These are phyloP conservation scores for Nephrotoma guestfalica DNA, from an alignment of 2,888 invertebrate species.

Conservation along the genomic window DNA sequence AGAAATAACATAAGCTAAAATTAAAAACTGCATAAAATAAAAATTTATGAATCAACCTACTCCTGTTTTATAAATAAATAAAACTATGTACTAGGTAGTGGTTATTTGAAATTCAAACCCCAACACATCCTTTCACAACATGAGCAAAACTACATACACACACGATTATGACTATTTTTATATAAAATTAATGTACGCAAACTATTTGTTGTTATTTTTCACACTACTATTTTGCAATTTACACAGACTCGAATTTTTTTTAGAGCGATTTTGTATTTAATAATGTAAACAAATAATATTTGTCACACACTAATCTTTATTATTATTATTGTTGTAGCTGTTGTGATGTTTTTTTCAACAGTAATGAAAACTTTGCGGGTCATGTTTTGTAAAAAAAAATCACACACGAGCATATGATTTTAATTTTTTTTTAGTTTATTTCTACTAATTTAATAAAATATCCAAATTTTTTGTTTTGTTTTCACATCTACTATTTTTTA, in stretches of 20 bases:
- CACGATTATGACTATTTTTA: not conserved
- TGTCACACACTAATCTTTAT: not conserved
- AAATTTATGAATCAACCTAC: not conserved
- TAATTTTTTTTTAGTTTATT: not conserved
- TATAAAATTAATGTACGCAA: not conserved
- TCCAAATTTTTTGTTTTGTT: not conserved
- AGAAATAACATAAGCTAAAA: not conserved
- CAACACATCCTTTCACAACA: not conserved
- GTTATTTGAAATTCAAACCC: not conserved
- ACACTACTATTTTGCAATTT: not conserved
- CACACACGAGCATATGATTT: not conserved
- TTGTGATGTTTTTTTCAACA: not conserved
- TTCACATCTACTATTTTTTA: not conserved
- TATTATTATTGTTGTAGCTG: not conserved
- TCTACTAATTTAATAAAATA: not conserved
- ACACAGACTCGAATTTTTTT: not conserved
- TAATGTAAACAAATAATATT: not conserved
- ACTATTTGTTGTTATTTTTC: not conserved
- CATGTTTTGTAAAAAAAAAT: not conserved
- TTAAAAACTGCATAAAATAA: not conserved
- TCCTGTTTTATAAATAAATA: not conserved
- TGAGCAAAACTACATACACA: not conserved
- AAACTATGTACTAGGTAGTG: not conserved
- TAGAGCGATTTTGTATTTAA: not conserved
- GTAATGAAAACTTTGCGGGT: not conserved